Evolutionary conservation across 1,140 invertebrate genomes (phyloP), one percentile per base, ranked within the genome.

Genomic region (Drosophila trapezifrons): DNA sequence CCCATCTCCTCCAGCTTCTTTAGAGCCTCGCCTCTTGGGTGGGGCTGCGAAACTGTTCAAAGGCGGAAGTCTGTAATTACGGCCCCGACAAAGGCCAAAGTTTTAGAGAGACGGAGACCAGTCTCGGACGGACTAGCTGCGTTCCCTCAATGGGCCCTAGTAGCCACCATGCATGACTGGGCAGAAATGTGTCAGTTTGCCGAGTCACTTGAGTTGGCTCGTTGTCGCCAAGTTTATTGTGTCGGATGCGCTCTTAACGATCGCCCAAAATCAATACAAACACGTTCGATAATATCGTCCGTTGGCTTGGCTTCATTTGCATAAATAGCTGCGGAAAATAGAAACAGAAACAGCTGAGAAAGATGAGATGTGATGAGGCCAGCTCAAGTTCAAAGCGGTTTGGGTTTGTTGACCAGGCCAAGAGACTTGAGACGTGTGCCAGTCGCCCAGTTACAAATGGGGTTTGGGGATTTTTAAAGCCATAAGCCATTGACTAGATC

Each of bases 21-120:
- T 12, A 9, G 49, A 47, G 49, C 32, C 57, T 43, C 54, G 27
- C 62, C 52, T 20, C 13, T 38, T 65, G 75, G 82, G 51, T 52
- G 65, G 56, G 58, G 63, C 57, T 56, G 60, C 29, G 60, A 65
- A 56, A 65, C 69, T 67, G 70, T 76, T 62, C 63, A 70, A 69
- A 76, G 67, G 59, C 79, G 79, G 79, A 87, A 89, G 84, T 84
- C 84, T 87, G 84, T 87, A 87, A 87, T 87, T 87, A 89, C 32
- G 80, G 70, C 62, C 66, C 66, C 60, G 43, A 46, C 74, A 40
- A 85, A 75, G 69, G 63, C 72, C 66, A 83, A 71, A 83, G 55
- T 76, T 84, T 58, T 10, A 17, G 17, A 59, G 60, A 15, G 29
- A 35, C 55, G 38, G 8, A 66, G 67, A 57, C 62, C n/a, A 38